A percentile compares a stretch with the other conserved stretches of the same genome.
Evolutionary conservation across 2,113 vertebrate species (phyloP).

Genomic region (Kobus ellipsiprymnus): DNA sequence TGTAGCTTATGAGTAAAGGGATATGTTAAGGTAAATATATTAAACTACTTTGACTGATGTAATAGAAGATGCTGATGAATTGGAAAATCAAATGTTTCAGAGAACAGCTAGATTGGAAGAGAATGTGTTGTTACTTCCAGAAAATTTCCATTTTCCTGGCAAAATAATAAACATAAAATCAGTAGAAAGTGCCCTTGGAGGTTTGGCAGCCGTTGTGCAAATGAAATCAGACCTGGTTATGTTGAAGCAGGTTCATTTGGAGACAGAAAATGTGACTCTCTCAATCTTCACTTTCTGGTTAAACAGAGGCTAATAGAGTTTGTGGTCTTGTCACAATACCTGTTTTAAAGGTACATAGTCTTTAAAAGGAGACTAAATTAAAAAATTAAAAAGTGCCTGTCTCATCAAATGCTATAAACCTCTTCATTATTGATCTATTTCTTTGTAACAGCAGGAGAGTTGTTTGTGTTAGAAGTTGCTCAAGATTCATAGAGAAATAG

Average conservation of each 20-base stretch:
- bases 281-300: background rate
- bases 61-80: background rate
- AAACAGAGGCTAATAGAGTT: background rate
- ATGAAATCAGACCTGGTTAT: background rate
- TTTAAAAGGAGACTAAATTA: background rate
- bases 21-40: background rate
- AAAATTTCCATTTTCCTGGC: background rate
- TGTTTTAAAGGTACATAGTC: background rate
- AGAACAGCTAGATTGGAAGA: background rate
- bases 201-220: background rate
- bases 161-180: background rate
- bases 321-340: background rate
- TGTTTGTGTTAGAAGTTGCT: background rate
- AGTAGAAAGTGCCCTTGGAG: background rate
- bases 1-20: background rate
- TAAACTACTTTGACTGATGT: background rate
- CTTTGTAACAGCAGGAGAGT: background rate
- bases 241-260: background rate
- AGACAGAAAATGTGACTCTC: background rate
- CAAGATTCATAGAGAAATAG: background rate
- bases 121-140: background rate
- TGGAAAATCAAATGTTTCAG: conserved; percentile 1
- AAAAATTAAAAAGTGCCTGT: background rate
- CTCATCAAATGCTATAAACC: background rate
- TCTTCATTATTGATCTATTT: background rate